Conservation (phyloP, 2,113 vertebrate species). For the Corythornis madagascariensis region DNA sequence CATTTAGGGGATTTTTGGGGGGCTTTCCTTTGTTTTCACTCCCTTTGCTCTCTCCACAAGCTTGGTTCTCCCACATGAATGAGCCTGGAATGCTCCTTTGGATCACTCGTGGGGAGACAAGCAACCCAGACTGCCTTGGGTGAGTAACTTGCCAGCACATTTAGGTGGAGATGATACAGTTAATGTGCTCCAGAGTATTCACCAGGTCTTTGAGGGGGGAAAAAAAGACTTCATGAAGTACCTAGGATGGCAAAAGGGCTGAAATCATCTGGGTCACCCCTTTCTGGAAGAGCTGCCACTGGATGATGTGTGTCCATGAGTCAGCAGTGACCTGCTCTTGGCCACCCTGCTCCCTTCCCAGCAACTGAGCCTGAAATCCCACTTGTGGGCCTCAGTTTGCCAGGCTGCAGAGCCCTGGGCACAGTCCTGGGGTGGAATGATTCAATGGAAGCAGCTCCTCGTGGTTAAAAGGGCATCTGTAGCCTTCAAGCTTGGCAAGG, state of each 20-base stretch:
- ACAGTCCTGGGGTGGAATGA: neutral
- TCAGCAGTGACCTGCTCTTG: neutral
- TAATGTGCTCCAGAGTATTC: neutral
- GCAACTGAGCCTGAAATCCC: neutral
- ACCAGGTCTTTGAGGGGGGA: neutral
- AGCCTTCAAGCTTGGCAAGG: neutral
- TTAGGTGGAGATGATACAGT: neutral
- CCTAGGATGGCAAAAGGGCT: neutral
- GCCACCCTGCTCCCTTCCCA: neutral
- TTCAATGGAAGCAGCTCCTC: neutral
- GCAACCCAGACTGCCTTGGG: neutral
- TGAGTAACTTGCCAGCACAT: neutral
- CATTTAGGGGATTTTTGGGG: neutral
- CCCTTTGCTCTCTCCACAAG: neutral
- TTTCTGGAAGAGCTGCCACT: neutral
- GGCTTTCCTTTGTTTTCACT: neutral
- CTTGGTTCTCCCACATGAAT: too few relatives aligned
- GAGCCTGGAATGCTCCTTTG: neutral
- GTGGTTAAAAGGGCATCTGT: neutral
- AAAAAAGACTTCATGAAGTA: neutral
- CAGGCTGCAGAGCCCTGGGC: neutral
- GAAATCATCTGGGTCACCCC: accelerated
- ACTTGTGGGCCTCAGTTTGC: neutral
- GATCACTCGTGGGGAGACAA: neutral
- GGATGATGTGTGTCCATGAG: neutral